A percentile compares a stretch with the other conserved stretches of the same genome.
Conservation (phyloP, 2,113 vertebrate species). For the Petrocephalus microphthalmus region DNA sequence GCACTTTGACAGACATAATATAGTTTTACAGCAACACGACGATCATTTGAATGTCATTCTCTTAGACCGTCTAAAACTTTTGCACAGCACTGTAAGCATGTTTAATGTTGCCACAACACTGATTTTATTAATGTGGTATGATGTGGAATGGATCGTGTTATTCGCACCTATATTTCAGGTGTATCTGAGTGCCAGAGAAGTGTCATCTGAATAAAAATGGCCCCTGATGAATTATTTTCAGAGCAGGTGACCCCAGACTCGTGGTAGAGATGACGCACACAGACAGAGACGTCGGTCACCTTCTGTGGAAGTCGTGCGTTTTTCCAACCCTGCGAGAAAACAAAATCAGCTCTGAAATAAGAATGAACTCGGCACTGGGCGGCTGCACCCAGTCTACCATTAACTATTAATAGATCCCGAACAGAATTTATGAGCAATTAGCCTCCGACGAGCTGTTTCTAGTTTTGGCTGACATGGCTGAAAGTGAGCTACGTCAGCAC, state of each 20-base stretch:
- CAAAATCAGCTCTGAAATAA: neutral
- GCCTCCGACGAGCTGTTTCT: neutral
- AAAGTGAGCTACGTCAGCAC: neutral
- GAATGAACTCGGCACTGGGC: neutral
- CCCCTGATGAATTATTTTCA: neutral
- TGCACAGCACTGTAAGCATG: neutral
- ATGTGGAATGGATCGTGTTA: neutral
- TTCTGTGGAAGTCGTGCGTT: neutral
- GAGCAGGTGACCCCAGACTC: neutral
- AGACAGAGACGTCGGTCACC: neutral
- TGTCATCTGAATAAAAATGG: neutral
- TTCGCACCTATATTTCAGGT: neutral
- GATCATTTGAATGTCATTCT: too few relatives aligned
- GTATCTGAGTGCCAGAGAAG: neutral
- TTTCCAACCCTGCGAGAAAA: neutral
- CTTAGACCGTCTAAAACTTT: too few relatives aligned
- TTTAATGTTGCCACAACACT: neutral
- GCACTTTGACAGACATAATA: too few relatives aligned
- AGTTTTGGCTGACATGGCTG: neutral
- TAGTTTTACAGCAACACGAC: too few relatives aligned
- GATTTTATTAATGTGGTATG: neutral
- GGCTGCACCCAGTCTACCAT: neutral
- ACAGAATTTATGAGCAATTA: slow-evolving; percentile 4
- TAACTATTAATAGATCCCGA: slow-evolving; percentile 4
- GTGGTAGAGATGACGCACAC: neutral